These are phyloP conservation scores for Campoletis sonorensis DNA, from an alignment of 1,140 invertebrate species.

Conservation along the genomic window DNA sequence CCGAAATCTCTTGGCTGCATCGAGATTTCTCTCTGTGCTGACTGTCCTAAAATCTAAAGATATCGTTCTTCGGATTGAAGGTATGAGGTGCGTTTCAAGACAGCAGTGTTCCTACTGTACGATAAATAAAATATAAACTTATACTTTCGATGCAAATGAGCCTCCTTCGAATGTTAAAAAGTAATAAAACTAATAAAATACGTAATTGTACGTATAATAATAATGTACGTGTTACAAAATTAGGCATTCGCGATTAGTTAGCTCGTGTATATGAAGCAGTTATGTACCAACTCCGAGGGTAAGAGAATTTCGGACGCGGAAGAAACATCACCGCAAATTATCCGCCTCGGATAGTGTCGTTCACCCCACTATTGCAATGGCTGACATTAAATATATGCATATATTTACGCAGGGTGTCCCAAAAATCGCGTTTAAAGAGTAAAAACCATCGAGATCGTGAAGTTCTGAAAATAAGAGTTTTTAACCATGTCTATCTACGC, in stretches of 20 bases:
- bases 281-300: conserved; percentile 39
- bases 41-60: conserved; percentile 35
- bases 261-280: conserved; percentile 27
- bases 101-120: no score
- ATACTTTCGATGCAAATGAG: no score
- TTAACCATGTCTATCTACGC: no score
- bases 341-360: conserved; percentile 63
- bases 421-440: no score
- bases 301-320: conserved; percentile 53
- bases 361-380: conserved; percentile 62
- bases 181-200: not conserved
- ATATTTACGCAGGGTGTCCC: not conserved
- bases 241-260: conserved; percentile 4
- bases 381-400: not conserved
- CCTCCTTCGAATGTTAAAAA: no score
- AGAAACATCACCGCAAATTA: conserved; percentile 58
- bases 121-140: no score
- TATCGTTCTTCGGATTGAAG: not conserved
- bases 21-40: not conserved
- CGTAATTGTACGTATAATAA: not conserved
- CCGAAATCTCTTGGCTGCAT: conserved; percentile 17
- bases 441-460: no score
- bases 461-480: no score
- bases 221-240: conserved; percentile 29
- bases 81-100: not conserved